Conservation (phyloP, 2,113 vertebrate genomes). For the Gallinago media region DNA sequence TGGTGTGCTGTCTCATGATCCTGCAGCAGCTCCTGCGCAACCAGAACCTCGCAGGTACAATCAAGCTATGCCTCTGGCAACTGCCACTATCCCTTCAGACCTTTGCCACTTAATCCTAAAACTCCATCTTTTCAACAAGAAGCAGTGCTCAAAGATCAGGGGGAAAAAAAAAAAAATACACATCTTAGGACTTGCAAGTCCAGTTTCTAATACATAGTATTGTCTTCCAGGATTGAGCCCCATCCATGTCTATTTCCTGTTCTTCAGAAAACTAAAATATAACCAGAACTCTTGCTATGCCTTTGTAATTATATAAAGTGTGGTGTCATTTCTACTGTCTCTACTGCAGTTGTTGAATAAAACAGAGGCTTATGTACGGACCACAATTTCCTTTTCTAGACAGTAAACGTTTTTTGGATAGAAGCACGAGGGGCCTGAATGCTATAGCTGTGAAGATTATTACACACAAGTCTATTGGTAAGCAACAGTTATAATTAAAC, state of each 20-base stretch:
- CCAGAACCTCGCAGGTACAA: background rate
- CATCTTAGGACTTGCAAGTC: background rate
- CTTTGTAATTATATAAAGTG: background rate
- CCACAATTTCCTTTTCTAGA: background rate
- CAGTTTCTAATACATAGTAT: background rate
- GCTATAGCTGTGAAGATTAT: background rate
- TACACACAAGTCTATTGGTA: background rate
- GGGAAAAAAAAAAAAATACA: background rate
- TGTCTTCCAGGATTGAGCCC: background rate
- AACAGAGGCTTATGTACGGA: background rate
- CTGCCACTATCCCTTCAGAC: background rate
- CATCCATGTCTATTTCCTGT: background rate
- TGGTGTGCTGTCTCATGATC: no score
- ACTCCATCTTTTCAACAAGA: background rate
- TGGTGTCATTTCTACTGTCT: background rate
- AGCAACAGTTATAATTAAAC: background rate
- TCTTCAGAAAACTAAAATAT: background rate
- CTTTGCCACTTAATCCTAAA: background rate
- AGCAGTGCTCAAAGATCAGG: background rate
- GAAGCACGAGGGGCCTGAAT: background rate
- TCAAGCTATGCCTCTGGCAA: background rate
- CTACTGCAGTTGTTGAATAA: background rate
- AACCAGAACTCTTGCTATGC: background rate
- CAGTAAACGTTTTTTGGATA: background rate
- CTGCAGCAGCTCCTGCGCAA: background rate